Evolutionary conservation across 1,140 invertebrate genomes (phyloP).

Genomic region (Portunus trituberculatus): DNA sequence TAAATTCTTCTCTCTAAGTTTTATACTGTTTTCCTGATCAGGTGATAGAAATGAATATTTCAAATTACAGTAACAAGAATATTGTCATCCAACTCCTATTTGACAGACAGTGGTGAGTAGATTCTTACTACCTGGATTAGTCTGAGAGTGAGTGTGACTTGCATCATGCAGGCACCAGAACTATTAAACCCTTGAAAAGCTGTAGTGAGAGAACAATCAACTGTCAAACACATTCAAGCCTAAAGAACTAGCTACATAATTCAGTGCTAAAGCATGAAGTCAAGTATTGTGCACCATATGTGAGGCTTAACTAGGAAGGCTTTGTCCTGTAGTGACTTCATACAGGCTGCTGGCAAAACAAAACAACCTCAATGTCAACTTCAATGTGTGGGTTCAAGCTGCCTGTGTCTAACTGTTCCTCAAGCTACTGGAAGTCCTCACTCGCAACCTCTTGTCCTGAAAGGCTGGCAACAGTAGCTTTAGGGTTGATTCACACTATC

Average conservation of each 20-base stretch:
- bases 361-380: no score
- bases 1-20: slow-evolving; percentile 77
- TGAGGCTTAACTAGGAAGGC: no score
- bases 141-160: not conserved
- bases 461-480: not conserved
- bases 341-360: no score
- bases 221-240: not conserved
- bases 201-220: not conserved
- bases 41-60: not conserved
- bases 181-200: not conserved
- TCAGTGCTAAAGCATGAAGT: not conserved
- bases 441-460: not conserved
- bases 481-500: no score
- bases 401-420: not conserved
- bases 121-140: not conserved
- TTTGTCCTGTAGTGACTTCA: no score
- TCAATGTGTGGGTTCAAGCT: not conserved
- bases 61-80: not conserved
- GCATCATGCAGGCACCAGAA: not conserved
- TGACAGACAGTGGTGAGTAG: not conserved
- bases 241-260: not conserved
- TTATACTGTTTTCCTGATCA: slow-evolving; percentile 77
- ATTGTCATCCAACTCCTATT: not conserved
- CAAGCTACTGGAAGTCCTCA: not conserved
- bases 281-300: not conserved